These are phyloP conservation scores for Lytechinus variegatus DNA, from an alignment of 35 echinoderm and acorn worm species.

Conservation along the genomic window DNA sequence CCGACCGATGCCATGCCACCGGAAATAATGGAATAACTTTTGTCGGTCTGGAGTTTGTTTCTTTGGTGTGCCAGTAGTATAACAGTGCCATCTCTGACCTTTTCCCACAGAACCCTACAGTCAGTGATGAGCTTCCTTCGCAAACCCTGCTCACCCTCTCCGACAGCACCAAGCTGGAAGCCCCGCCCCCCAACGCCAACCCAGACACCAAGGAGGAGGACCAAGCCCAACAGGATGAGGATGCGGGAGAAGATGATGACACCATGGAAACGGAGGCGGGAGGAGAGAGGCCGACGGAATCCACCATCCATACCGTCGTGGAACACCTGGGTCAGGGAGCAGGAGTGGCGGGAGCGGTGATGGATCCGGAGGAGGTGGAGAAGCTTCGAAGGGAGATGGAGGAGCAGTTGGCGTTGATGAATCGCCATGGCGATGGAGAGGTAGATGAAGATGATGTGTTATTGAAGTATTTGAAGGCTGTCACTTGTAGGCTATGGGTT, in stretches of 20 bases:
- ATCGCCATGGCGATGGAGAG: conserved; percentile 62
- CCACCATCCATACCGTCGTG: conserved; percentile 68
- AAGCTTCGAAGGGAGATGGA: conserved; percentile 65
- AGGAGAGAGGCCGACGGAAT: neutral
- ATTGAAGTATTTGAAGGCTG: neutral
- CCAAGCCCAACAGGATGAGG: neutral
- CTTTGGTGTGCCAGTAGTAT: too few relatives aligned
- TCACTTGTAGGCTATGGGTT: neutral
- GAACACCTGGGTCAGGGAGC: conserved; percentile 42
- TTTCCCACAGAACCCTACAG: neutral
- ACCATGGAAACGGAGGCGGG: neutral
- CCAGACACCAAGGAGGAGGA: neutral
- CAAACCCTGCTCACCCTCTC: neutral
- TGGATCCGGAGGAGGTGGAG: conserved; percentile 79
- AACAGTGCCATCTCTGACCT: neutral
- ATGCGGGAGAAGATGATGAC: conserved; percentile 11
- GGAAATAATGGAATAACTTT: too few relatives aligned
- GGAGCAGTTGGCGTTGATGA: conserved; percentile 72
- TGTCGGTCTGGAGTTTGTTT: too few relatives aligned
- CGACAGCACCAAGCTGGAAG: neutral
- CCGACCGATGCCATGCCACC: too few relatives aligned
- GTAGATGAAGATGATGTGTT: conserved; percentile 24
- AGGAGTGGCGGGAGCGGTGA: neutral
- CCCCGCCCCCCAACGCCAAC: neutral
- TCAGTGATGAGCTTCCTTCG: neutral